A percentile compares a stretch with the other conserved stretches of the same genome.
These are phyloP conservation scores for Pyrocephalus nanus DNA, from an alignment of 2,797 vertebrate species.

Conservation along the genomic window DNA sequence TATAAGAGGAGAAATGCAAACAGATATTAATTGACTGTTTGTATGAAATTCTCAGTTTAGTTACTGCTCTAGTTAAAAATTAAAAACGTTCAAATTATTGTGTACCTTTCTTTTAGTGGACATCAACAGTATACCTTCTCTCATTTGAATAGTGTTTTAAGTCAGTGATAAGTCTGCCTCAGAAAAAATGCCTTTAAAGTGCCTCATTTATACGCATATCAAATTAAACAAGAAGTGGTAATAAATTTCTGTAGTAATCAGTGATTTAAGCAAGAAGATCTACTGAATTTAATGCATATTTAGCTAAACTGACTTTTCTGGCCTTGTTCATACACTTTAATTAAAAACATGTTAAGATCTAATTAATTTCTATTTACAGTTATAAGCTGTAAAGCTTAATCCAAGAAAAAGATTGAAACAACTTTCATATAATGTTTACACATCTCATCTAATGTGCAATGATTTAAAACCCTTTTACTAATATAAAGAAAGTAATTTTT, in stretches of 20 bases:
- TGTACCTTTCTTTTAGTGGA: not conserved
- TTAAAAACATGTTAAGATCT: slow-evolving; percentile 6
- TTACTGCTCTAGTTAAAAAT: not conserved
- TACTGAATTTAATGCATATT: not conserved
- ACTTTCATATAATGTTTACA: not conserved
- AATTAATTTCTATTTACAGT: not conserved
- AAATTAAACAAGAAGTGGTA: not conserved
- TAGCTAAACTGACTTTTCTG: not conserved
- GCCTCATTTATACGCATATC: not conserved
- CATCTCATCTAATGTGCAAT: not conserved
- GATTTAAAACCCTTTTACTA: not conserved
- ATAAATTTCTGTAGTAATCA: not conserved
- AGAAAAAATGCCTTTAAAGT: not conserved
- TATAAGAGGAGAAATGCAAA: not conserved
- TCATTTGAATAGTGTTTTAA: not conserved
- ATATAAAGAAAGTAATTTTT: not conserved
- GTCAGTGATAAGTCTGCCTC: not conserved
- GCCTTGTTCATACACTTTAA: not conserved
- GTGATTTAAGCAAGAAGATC: not conserved
- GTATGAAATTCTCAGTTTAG: not conserved
- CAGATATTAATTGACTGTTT: not conserved
- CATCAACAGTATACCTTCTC: not conserved
- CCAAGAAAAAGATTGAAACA: not conserved
- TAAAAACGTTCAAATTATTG: not conserved
- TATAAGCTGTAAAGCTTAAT: slow-evolving; percentile 9